A percentile compares a stretch with the other conserved stretches of the same genome.
These are phyloP conservation scores for Nannoperca obscura DNA, from an alignment of 2,797 vertebrate species.

Conservation along the genomic window DNA sequence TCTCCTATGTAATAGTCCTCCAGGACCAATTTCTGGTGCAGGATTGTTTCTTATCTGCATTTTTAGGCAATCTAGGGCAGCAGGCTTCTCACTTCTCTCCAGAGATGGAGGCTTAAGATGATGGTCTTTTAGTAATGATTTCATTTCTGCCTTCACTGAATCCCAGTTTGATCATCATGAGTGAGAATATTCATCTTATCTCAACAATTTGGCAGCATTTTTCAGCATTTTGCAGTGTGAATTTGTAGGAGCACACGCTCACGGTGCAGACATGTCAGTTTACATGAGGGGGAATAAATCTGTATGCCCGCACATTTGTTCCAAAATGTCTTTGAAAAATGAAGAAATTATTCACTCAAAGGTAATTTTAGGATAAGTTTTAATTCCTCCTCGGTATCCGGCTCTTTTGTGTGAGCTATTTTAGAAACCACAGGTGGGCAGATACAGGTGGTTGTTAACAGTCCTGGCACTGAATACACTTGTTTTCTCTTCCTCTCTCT, in stretches of 20 bases:
- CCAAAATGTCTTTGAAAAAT: background rate
- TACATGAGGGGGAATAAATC: background rate
- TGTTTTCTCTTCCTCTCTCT: slow-evolving; percentile 47
- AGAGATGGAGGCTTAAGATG: slow-evolving; percentile 75
- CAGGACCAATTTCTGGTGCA: slow-evolving; percentile 76
- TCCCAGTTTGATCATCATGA: slow-evolving; percentile 62
- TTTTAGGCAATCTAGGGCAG: slow-evolving; percentile 77
- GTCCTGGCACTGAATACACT: slow-evolving; percentile 47
- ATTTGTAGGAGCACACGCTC: slow-evolving; percentile 3
- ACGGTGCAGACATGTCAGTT: background rate
- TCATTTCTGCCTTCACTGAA: slow-evolving; percentile 71
- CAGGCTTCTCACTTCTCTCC: slow-evolving; percentile 66
- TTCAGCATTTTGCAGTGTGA: slow-evolving; percentile 7
- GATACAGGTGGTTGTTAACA: slow-evolving; percentile 72
- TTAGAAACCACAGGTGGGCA: slow-evolving; percentile 60
- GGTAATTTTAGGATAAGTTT: slow-evolving; percentile 54
- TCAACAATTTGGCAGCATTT: background rate
- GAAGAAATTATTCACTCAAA: too few relatives aligned
- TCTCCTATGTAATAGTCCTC: slow-evolving; percentile 71
- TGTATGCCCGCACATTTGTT: background rate
- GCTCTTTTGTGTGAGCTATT: slow-evolving; percentile 45
- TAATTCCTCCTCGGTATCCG: slow-evolving; percentile 29
- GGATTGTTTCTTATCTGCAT: slow-evolving; percentile 77
- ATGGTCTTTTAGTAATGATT: slow-evolving; percentile 77
- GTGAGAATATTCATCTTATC: slow-evolving; percentile 37